A percentile compares a stretch with the other conserved stretches of the same genome.
These are phyloP conservation scores for Semicossyphus pulcher DNA, from an alignment of 2,113 vertebrate species.

Conservation along the genomic window DNA sequence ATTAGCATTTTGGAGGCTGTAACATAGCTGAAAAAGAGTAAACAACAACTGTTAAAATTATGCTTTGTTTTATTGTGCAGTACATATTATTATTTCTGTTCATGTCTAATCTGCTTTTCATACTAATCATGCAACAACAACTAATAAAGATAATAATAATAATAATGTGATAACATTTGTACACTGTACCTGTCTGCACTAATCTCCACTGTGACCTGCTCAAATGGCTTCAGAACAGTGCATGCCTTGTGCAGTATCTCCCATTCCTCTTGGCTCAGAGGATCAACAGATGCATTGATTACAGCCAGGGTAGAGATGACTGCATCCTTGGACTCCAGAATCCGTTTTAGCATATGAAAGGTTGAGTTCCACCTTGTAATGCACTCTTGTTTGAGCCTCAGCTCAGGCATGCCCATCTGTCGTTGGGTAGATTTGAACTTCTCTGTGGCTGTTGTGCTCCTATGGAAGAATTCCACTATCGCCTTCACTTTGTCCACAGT, in stretches of 20 bases:
- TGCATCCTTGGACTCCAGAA: conserved; percentile 4
- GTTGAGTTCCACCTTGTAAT: conserved; percentile 36
- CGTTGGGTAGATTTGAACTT: background rate
- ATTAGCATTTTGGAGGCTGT: background rate
- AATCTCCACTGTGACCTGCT: background rate
- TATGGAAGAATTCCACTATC: conserved; percentile 17
- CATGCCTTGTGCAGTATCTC: background rate
- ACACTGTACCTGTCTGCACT: background rate
- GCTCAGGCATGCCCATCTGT: background rate
- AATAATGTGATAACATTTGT: background rate
- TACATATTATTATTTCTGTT: background rate
- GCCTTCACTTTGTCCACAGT: background rate
- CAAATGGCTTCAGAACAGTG: background rate
- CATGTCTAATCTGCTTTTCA: too few relatives aligned
- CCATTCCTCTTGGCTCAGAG: background rate
- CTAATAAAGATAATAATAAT: background rate
- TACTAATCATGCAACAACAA: background rate
- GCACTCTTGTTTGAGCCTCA: conserved; percentile 36
- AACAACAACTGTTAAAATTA: background rate
- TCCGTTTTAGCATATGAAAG: conserved; percentile 31
- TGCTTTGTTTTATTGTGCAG: background rate
- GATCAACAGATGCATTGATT: background rate
- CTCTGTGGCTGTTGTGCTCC: background rate
- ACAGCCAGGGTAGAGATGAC: background rate
- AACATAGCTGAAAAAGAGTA: background rate